phyloP scores from a whole-genome alignment of 2,888 invertebrate genomes.

The Dynastes tityus region DNA sequence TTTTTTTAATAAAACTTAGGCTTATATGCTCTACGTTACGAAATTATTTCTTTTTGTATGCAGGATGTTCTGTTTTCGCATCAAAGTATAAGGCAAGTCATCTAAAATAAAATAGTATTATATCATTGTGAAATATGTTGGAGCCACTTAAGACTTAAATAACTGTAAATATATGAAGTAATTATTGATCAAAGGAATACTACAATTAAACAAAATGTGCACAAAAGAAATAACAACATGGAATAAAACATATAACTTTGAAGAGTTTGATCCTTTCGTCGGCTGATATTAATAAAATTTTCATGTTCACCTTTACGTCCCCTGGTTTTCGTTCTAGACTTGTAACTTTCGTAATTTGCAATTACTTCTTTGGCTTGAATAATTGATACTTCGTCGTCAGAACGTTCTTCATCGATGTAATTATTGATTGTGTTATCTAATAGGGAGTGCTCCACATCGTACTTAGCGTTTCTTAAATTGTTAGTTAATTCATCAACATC shows the following conservation, averaged over 20 bases:
- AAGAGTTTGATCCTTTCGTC: conserved; percentile 17
- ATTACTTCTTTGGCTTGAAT: conserved; percentile 42
- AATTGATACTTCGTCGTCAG: conserved; percentile 48
- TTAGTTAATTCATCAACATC: conserved; percentile 35
- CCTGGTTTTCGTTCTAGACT: neutral
- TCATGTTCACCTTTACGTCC: neutral
- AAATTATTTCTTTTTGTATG: too few relatives aligned
- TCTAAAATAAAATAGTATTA: too few relatives aligned
- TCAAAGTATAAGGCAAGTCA: too few relatives aligned
- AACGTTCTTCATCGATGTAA: conserved; percentile 37
- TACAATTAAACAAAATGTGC: conserved; percentile 41
- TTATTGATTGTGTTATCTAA: conserved; percentile 20
- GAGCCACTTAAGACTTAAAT: too few relatives aligned
- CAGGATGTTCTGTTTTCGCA: too few relatives aligned
- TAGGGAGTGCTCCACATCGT: conserved; percentile 4
- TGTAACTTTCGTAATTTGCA: conserved; percentile 36
- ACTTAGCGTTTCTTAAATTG: conserved; percentile 9
- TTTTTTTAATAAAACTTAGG: too few relatives aligned
- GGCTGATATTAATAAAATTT: neutral
- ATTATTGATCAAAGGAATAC: conserved; percentile 35
- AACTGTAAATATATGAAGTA: too few relatives aligned
- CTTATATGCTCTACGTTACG: too few relatives aligned
- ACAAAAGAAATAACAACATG: conserved; percentile 34
- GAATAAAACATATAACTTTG: conserved; percentile 41
- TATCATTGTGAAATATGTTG: too few relatives aligned